Evolutionary conservation across 2,113 vertebrate genomes (phyloP).

Genomic region (Rhinolophus sinicus): DNA sequence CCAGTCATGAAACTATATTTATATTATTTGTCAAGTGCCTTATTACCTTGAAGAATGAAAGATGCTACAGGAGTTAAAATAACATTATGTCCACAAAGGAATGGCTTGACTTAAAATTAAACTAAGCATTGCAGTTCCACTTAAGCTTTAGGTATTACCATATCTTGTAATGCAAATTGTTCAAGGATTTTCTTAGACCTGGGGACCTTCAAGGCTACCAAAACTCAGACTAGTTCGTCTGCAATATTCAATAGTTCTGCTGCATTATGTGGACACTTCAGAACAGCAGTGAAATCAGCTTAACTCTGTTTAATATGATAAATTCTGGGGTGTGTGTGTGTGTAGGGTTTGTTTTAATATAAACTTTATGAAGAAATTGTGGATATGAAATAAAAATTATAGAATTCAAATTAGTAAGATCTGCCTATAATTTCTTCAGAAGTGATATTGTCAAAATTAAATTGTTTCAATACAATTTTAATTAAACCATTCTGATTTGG

Average conservation of each 20-base stretch:
- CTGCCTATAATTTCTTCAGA: background rate
- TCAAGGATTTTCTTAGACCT: constrained; percentile 24
- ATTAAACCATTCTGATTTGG: background rate
- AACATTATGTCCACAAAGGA: constrained; percentile 36
- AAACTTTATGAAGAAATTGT: constrained; percentile 4
- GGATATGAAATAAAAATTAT: background rate
- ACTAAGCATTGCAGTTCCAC: constrained; percentile 61
- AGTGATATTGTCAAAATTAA: background rate
- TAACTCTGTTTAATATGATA: background rate
- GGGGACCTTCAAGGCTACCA: background rate
- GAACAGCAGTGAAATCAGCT: constrained; percentile 10
- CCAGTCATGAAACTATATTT: constrained; percentile 17
- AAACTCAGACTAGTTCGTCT: background rate
- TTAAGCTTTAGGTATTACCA: constrained; percentile 39
- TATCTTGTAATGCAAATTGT: constrained; percentile 69
- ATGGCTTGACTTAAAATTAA: constrained; percentile 11
- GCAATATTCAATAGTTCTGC: background rate
- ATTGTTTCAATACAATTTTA: background rate
- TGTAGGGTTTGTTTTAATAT: background rate
- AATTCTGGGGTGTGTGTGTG: background rate
- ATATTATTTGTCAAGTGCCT: constrained; percentile 45
- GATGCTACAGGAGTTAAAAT: constrained; percentile 51
- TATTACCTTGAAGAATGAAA: constrained; percentile 52
- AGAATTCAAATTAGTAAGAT: constrained; percentile 11
- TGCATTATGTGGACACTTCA: background rate